A percentile compares a stretch with the other conserved stretches of the same genome.
These are phyloP conservation scores for Galeruca laticollis DNA, from an alignment of 2,888 invertebrate genomes.

Conservation along the genomic window DNA sequence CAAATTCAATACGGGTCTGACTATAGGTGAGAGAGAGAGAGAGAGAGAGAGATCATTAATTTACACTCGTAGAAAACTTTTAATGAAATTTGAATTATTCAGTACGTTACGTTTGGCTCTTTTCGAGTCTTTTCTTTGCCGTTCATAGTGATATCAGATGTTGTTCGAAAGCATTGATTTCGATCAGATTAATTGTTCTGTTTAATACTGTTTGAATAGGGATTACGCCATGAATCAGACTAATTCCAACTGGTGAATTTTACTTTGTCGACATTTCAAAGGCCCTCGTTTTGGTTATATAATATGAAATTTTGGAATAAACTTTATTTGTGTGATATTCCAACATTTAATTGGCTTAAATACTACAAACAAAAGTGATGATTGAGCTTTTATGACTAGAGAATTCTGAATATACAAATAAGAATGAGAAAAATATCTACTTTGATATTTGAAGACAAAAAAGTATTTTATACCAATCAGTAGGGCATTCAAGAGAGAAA, in stretches of 20 bases:
- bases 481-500: too few species aligned
- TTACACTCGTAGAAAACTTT: not conserved
- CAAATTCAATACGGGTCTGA: too few species aligned
- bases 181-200: slow-evolving; percentile 27
- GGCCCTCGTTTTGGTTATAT: not conserved
- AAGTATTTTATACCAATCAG: too few species aligned
- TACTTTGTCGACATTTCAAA: slow-evolving; percentile 17
- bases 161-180: slow-evolving; percentile 35
- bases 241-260: slow-evolving; percentile 18
- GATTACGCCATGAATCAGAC: slow-evolving; percentile 26
- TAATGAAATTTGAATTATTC: slow-evolving; percentile 33
- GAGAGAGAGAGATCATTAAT: slow-evolving; percentile 12
- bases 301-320: not conserved
- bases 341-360: not conserved
- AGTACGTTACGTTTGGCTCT: slow-evolving; percentile 30
- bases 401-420: too few species aligned
- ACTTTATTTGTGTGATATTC: not conserved
- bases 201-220: slow-evolving; percentile 33
- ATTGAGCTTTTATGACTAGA: too few species aligned
- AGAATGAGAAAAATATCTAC: too few species aligned
- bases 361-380: too few species aligned
- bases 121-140: slow-evolving; percentile 11
- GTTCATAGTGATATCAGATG: slow-evolving; percentile 31
- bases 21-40: too few species aligned
- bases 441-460: too few species aligned